Percentiles rank a stretch among this genome's conserved stretches.
Conservation (phyloP, 2,888 invertebrate species). For the Pterostichus madidus region DNA sequence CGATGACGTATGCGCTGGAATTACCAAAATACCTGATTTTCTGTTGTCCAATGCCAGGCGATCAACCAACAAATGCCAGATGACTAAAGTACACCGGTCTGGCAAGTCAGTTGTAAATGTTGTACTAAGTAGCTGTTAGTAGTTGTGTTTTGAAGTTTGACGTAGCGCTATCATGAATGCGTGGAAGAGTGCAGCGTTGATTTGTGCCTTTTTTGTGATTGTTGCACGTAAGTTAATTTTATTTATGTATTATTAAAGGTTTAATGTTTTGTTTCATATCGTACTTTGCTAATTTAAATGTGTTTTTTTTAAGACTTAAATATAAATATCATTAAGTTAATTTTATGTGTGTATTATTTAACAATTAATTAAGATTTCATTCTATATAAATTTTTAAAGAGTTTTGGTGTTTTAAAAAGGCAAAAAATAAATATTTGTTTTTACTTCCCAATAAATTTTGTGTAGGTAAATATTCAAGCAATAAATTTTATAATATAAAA, state of each 20-base stretch:
- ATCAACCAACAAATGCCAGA: conserved; percentile 34
- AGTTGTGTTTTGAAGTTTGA: conserved; percentile 39
- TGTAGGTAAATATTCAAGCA: too few species aligned
- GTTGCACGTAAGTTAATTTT: conserved; percentile 13
- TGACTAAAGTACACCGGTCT: conserved; percentile 56
- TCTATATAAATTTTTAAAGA: too few species aligned
- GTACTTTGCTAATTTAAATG: too few species aligned
- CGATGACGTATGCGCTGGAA: conserved; percentile 43
- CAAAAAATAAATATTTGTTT: too few species aligned
- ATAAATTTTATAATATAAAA: too few species aligned
- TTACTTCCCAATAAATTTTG: too few species aligned
- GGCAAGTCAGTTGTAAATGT: conserved; percentile 46
- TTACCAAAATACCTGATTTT: conserved; percentile 45
- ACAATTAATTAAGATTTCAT: too few species aligned
- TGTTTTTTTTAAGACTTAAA: too few species aligned
- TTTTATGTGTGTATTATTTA: too few species aligned
- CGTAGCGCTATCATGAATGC: neutral
- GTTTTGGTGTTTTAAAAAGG: too few species aligned
- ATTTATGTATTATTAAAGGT: neutral
- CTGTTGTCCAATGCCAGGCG: conserved; percentile 21
- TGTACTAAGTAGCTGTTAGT: conserved; percentile 10
- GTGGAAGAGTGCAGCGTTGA: neutral
- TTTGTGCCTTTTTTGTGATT: conserved; percentile 14
- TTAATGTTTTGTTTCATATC: too few species aligned
- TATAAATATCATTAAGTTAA: too few species aligned